phyloP scores from a whole-genome alignment of 2,113 vertebrate genomes.

The Hippocampus guttulatus region DNA sequence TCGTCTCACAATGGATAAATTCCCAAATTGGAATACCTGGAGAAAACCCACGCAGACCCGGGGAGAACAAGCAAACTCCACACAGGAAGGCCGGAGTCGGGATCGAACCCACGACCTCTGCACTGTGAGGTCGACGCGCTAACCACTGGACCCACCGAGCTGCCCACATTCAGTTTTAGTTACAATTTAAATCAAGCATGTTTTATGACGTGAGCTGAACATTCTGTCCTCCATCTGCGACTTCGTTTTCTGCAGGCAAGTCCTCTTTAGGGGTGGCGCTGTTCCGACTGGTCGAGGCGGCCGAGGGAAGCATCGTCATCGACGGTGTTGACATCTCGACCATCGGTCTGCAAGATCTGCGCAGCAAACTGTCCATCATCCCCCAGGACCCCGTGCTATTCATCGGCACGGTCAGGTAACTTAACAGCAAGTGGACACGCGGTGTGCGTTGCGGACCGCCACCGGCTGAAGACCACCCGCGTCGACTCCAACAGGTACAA shows the following conservation, averaged over 20 bases:
- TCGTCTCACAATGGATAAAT: too few species aligned
- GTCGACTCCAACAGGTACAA: constrained; percentile 66
- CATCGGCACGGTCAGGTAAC: constrained; percentile 77
- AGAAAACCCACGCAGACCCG: too few species aligned
- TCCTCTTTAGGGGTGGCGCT: constrained; percentile 75
- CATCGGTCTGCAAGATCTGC: constrained; percentile 72
- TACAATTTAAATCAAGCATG: too few species aligned
- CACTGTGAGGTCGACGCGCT: too few species aligned
- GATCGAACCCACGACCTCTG: too few species aligned
- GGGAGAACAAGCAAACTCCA: too few species aligned
- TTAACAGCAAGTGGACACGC: not conserved
- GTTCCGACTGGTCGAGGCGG: constrained; percentile 74
- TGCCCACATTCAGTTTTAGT: too few species aligned
- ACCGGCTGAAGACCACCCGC: not conserved
- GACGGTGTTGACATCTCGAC: constrained; percentile 68
- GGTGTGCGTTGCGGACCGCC: not conserved
- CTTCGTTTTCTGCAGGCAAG: constrained; percentile 68
- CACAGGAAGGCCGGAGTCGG: too few species aligned
- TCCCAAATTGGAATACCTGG: too few species aligned
- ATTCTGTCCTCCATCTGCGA: not conserved
- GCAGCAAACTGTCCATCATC: constrained; percentile 77
- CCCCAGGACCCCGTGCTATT: constrained; percentile 81
- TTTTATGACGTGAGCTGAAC: too few species aligned
- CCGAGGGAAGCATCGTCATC: constrained; percentile 70
- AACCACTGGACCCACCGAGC: too few species aligned